These are phyloP conservation scores for Papilio protenor DNA, from an alignment of 2,888 invertebrate species.

Conservation along the genomic window DNA sequence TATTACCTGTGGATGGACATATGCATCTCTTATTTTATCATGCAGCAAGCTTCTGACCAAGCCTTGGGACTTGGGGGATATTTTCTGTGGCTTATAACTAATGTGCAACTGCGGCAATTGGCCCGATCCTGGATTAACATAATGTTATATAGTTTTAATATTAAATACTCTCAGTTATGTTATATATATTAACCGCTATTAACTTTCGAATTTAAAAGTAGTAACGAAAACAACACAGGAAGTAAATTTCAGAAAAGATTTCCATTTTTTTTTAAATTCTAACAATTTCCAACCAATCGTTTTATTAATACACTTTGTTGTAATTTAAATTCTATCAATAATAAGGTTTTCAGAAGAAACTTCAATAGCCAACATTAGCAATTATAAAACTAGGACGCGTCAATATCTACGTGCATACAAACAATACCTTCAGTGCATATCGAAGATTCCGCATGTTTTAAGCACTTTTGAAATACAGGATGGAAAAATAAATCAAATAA, in stretches of 20 bases:
- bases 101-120: constrained; percentile 96
- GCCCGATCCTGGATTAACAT: constrained; percentile 74
- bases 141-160: constrained; percentile 30
- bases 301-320: background rate
- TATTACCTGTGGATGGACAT: constrained; percentile 95
- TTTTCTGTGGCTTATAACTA: constrained; percentile 99
- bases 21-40: constrained; percentile 98
- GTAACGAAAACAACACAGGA: background rate
- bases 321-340: background rate
- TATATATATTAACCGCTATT: background rate
- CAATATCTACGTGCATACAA: constrained; percentile 21
- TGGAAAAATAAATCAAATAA: constrained; percentile 83
- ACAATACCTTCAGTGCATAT: constrained; percentile 71
- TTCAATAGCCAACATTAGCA: constrained; percentile 33
- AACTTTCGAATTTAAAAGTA: background rate
- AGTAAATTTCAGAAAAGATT: background rate
- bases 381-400: constrained; percentile 36
- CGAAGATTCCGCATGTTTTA: constrained; percentile 78
- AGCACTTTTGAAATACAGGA: constrained; percentile 83
- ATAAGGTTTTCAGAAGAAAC: background rate
- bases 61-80: constrained; percentile 98
- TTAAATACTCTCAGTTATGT: constrained; percentile 44
- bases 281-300: background rate
- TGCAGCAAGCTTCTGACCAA: constrained; percentile 96
- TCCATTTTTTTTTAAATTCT: background rate